Evolutionary conservation across 2,113 vertebrate genomes (phyloP).

Genomic region (Rhineura floridana): DNA sequence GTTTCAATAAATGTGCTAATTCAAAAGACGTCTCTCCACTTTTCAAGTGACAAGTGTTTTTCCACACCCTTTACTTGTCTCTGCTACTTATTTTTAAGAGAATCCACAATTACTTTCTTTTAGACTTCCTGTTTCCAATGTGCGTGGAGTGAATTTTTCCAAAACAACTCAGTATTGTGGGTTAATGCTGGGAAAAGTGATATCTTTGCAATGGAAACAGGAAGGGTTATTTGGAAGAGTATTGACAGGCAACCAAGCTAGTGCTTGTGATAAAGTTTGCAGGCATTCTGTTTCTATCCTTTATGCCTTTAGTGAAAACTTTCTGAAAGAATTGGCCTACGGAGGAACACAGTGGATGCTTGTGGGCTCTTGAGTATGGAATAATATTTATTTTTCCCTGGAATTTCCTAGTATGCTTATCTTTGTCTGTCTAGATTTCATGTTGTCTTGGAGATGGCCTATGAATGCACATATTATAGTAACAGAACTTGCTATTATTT

Average conservation of each 20-base stretch:
- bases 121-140: background rate
- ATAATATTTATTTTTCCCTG: background rate
- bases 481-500: background rate
- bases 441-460: background rate
- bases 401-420: background rate
- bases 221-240: background rate
- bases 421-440: background rate
- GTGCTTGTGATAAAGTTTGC: background rate
- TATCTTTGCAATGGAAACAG: background rate
- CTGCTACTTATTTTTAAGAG: background rate
- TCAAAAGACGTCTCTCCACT: background rate
- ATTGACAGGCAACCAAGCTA: background rate
- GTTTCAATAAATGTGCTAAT: background rate
- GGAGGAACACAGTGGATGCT: background rate
- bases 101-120: background rate
- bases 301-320: background rate
- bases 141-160: background rate
- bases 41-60: background rate
- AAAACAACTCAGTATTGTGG: background rate
- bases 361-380: background rate
- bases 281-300: background rate
- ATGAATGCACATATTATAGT: background rate
- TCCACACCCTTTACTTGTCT: background rate
- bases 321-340: background rate
- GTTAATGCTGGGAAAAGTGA: background rate